Percentiles rank a stretch among this genome's conserved stretches.
Conservation (phyloP, 1,140 invertebrate genomes). For the Aphis craccivora region DNA sequence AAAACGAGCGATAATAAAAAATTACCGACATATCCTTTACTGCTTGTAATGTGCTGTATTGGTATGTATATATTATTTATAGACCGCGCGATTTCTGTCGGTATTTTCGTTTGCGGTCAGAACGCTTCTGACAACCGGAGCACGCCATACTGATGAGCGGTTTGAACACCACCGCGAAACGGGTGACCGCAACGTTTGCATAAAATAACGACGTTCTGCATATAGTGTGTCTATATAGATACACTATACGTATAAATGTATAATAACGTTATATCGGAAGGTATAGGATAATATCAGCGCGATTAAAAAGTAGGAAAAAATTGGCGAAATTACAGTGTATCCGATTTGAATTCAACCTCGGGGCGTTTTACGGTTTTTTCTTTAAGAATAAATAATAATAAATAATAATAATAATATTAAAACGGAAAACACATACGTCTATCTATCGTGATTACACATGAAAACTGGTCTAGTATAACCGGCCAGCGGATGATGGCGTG, state of each 20-base stretch:
- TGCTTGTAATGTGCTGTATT: neutral
- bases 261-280: neutral
- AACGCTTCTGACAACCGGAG: constrained; percentile 36
- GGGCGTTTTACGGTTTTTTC: constrained; percentile 33
- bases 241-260: neutral
- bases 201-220: constrained; percentile 5
- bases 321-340: constrained; percentile 28
- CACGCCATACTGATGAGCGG: constrained; percentile 47
- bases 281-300: neutral
- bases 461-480: constrained; percentile 39
- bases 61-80: neutral
- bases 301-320: constrained; percentile 39
- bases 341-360: constrained; percentile 5
- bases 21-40: neutral
- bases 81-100: neutral
- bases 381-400: neutral
- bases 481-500: neutral
- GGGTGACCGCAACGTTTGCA: constrained; percentile 12
- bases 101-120: constrained; percentile 34
- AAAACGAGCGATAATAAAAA: neutral
- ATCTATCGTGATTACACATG: neutral
- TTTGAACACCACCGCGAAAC: constrained; percentile 4
- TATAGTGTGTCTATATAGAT: neutral
- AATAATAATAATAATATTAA: neutral
- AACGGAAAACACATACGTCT: constrained; percentile 27